Evolutionary conservation across 2,888 invertebrate species (phyloP).

Genomic region (Xestia ashworthii): DNA sequence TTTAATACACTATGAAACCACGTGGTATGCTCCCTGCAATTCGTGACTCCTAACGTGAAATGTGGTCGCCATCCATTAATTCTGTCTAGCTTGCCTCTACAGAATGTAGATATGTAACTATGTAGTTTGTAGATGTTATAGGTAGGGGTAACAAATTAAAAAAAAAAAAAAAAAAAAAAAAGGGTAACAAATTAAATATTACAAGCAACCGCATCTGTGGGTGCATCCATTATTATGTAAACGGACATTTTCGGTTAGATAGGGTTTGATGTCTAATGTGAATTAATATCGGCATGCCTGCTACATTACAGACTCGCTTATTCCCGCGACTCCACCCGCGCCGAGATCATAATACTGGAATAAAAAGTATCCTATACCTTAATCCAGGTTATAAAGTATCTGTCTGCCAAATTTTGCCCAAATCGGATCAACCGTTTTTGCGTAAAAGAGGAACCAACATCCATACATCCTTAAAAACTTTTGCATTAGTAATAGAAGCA

Average conservation of each 20-base stretch:
- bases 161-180: too few relatives aligned
- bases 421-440: too few relatives aligned
- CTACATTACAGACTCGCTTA: background rate
- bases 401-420: too few relatives aligned
- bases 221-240: background rate
- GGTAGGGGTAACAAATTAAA: constrained; percentile 3
- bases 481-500: too few relatives aligned
- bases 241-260: background rate
- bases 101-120: constrained; percentile 21
- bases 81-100: constrained; percentile 41
- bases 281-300: background rate
- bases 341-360: too few relatives aligned
- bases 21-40: constrained; percentile 42
- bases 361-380: too few relatives aligned
- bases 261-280: background rate
- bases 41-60: constrained; percentile 52
- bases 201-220: background rate
- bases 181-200: constrained; percentile 17
- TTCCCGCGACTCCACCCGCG: too few relatives aligned
- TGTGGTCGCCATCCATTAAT: constrained; percentile 59
- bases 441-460: too few relatives aligned
- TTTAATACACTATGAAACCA: constrained; percentile 32
- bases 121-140: constrained; percentile 7
- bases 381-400: too few relatives aligned
- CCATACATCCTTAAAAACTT: too few relatives aligned